These are phyloP conservation scores for Nesospiza acunhae DNA, from an alignment of 2,113 vertebrate genomes.

Conservation along the genomic window DNA sequence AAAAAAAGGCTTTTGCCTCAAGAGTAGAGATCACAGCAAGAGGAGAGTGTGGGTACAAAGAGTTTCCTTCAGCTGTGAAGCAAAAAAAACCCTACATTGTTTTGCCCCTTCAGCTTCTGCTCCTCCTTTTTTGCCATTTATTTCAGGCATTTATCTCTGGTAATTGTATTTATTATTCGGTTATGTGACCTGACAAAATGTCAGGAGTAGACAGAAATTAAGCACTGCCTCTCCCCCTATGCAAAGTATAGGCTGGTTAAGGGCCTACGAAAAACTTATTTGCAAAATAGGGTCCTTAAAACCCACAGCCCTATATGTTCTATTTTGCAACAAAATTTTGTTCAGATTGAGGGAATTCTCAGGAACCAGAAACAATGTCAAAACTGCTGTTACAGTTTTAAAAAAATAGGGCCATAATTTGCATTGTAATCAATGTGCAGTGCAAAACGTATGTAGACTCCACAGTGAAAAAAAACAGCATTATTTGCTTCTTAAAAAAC, in stretches of 20 bases:
- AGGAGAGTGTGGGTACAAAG: neutral
- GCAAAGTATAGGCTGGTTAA: neutral
- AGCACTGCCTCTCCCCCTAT: neutral
- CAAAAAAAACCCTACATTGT: accelerated
- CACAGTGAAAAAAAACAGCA: neutral
- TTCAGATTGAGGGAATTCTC: neutral
- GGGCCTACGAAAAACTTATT: neutral
- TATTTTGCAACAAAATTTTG: neutral
- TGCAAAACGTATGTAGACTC: neutral
- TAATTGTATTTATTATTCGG: neutral
- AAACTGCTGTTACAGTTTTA: neutral
- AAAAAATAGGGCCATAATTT: neutral
- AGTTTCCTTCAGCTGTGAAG: neutral
- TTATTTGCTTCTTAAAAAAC: neutral
- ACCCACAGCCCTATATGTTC: neutral
- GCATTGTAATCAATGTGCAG: neutral
- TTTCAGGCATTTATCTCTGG: neutral
- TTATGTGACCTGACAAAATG: neutral
- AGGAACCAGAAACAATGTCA: neutral
- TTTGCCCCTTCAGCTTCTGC: neutral
- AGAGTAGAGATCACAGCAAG: neutral
- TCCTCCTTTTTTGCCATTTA: neutral
- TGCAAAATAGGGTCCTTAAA: neutral
- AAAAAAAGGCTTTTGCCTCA: neutral
- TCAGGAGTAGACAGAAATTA: neutral